These are phyloP conservation scores for Tympanoctomys barrerae DNA, from an alignment of 2,797 vertebrate species.

Conservation along the genomic window DNA sequence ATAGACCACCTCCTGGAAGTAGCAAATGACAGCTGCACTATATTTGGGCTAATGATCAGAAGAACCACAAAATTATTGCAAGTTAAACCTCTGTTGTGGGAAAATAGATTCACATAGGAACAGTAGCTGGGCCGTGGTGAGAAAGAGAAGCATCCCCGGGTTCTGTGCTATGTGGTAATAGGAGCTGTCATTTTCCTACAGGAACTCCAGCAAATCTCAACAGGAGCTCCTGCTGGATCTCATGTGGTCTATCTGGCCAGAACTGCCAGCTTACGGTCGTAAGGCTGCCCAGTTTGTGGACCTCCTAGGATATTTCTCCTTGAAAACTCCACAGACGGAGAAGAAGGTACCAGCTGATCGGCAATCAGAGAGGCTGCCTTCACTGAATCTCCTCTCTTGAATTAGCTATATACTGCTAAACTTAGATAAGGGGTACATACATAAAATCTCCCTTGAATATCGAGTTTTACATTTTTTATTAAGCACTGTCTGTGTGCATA, in stretches of 20 bases:
- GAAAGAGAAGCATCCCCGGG: not conserved
- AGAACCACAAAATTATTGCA: not conserved
- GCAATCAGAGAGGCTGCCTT: not conserved
- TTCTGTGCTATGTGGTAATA: slow-evolving; percentile 27
- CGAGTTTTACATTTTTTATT: not conserved
- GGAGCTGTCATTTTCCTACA: slow-evolving; percentile 80
- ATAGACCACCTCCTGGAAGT: not conserved
- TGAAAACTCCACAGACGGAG: slow-evolving; percentile 98
- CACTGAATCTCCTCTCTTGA: not conserved
- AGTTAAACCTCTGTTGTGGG: not conserved
- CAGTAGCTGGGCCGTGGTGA: not conserved
- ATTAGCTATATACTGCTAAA: not conserved
- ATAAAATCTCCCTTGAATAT: not conserved
- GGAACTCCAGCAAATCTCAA: slow-evolving; percentile 98
- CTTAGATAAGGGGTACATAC: no score
- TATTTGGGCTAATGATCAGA: not conserved
- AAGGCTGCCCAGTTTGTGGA: slow-evolving; percentile 99
- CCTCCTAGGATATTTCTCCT: slow-evolving; percentile 98
- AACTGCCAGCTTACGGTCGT: slow-evolving; percentile 98
- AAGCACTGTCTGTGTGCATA: not conserved
- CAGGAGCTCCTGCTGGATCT: slow-evolving; percentile 97
- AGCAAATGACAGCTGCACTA: not conserved
- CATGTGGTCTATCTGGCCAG: slow-evolving; percentile 99
- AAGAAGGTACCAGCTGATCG: slow-evolving; percentile 93
- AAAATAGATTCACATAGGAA: not conserved